phyloP scores from a whole-genome alignment of 2,113 vertebrate genomes.

The Atractosteus spatula region DNA sequence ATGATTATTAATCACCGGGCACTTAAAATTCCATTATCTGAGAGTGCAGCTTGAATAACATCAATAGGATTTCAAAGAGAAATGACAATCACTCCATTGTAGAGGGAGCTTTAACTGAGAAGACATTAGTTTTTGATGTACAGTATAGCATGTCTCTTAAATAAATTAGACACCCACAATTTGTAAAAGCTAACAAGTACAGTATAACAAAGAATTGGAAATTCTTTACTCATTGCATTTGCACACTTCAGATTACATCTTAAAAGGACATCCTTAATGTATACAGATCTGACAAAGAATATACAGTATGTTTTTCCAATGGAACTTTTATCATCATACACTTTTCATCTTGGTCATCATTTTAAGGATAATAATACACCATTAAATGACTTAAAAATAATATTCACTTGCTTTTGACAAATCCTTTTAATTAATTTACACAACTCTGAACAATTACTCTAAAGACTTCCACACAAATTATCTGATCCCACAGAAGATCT shows the following conservation, averaged over 20 bases:
- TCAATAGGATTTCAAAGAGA: background rate
- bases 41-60: background rate
- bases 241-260: background rate
- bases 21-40: conserved; percentile 12
- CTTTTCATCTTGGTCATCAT: too few relatives aligned
- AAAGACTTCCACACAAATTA: too few relatives aligned
- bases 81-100: background rate
- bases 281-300: too few relatives aligned
- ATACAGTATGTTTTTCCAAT: too few relatives aligned
- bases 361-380: too few relatives aligned
- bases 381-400: too few relatives aligned
- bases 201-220: background rate
- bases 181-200: conserved; percentile 2
- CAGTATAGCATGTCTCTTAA: background rate
- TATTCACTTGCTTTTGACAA: too few relatives aligned
- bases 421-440: too few relatives aligned
- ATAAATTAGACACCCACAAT: conserved; percentile 2
- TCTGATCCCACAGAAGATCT: too few relatives aligned
- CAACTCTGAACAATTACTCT: too few relatives aligned
- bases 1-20: conserved; percentile 11
- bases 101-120: background rate
- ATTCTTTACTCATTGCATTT: background rate
- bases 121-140: background rate
- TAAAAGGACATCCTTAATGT: too few relatives aligned
- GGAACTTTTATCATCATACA: too few relatives aligned